These are phyloP conservation scores for Ophion ventricosus DNA, from an alignment of 2,888 invertebrate genomes.

Conservation along the genomic window DNA sequence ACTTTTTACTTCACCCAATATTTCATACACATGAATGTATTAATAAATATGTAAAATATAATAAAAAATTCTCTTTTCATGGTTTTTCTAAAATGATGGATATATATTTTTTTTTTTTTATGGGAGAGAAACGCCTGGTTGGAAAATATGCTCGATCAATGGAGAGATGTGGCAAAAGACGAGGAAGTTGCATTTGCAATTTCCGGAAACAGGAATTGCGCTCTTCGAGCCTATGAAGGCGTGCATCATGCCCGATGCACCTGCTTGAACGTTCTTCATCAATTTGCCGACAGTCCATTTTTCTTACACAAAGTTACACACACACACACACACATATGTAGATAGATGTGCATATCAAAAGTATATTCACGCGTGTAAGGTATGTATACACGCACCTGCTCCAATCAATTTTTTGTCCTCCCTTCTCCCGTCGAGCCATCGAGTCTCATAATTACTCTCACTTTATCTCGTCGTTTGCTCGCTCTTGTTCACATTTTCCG, in stretches of 20 bases:
- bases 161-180: not conserved
- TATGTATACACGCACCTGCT: slow-evolving; percentile 47
- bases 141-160: not conserved
- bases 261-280: slow-evolving; percentile 41
- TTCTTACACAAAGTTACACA: not conserved
- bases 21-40: too few species aligned
- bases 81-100: not conserved
- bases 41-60: too few species aligned
- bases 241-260: slow-evolving; percentile 47
- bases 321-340: not conserved
- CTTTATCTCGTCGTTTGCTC: slow-evolving; percentile 42
- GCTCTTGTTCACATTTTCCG: slow-evolving; percentile 30
- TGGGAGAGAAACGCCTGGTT: not conserved
- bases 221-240: slow-evolving; percentile 4
- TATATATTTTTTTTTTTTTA: not conserved
- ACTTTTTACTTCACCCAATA: too few species aligned
- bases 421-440: not conserved
- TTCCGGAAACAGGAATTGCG: slow-evolving; percentile 48
- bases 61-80: too few species aligned
- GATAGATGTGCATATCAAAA: slow-evolving; percentile 20
- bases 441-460: slow-evolving; percentile 41
- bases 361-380: slow-evolving; percentile 5
- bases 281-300: slow-evolving; percentile 21
- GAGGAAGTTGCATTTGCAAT: slow-evolving; percentile 30
- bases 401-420: slow-evolving; percentile 34